Percentiles rank a stretch among this genome's conserved stretches.
These are phyloP conservation scores for Philypnodon macrostomus DNA, from an alignment of 2,797 vertebrate genomes.

Conservation along the genomic window DNA sequence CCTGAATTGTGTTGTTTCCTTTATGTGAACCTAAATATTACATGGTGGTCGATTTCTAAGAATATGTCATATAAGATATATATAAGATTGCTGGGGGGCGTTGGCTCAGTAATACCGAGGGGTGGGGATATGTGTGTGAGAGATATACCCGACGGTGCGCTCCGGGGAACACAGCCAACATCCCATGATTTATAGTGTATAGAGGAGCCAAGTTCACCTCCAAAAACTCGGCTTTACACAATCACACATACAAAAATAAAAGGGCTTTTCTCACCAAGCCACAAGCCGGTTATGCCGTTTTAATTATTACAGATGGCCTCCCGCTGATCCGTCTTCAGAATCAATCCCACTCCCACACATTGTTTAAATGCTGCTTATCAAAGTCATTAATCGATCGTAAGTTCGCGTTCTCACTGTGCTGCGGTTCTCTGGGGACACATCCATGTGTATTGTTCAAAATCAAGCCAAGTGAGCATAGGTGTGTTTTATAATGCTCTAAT, in stretches of 20 bases:
- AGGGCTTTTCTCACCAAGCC: conserved; percentile 22
- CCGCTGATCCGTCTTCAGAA: conserved; percentile 36
- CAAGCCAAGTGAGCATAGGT: conserved; percentile 2
- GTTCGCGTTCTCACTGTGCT: conserved; percentile 31
- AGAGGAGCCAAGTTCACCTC: conserved; percentile 49
- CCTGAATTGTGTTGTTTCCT: background rate
- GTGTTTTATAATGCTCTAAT: background rate
- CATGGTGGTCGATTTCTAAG: conserved; percentile 1
- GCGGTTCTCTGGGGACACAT: conserved; percentile 34
- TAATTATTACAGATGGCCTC: conserved; percentile 62
- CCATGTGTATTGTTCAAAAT: conserved; percentile 23
- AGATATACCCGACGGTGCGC: conserved; percentile 34
- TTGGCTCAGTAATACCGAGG: conserved; percentile 6
- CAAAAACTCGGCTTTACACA: conserved; percentile 10
- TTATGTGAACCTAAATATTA: conserved; percentile 4
- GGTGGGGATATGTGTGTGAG: conserved; percentile 24
- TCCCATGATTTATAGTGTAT: conserved; percentile 60
- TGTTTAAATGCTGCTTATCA: conserved; percentile 58
- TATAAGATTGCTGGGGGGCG: conserved; percentile 19
- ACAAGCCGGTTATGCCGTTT: conserved; percentile 42
- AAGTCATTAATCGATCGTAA: conserved; percentile 57
- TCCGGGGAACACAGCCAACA: conserved; percentile 44
- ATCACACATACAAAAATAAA: conserved; percentile 12
- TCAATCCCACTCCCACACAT: conserved; percentile 47
- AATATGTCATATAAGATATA: background rate